Evolutionary conservation across 2,797 vertebrate species (phyloP), one percentile per base, ranked within the genome.

Genomic region (Tangara arthus): DNA sequence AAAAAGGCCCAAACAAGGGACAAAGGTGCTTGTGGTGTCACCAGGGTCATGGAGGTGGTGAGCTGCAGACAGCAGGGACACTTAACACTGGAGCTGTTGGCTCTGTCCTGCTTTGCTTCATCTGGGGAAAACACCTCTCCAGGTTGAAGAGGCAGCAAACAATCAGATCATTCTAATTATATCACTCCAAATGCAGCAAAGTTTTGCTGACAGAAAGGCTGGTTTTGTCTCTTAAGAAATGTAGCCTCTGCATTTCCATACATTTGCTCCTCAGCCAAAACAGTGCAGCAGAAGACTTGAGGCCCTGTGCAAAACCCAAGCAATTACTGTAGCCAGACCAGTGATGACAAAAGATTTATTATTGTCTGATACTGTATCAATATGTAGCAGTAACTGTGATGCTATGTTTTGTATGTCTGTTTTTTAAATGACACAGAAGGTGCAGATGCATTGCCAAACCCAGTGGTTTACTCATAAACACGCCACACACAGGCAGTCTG

Each of bases 361-460:
- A 39, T 37, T 94, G 79, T 79, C 93, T 11, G 82, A 92, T 92
- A 87, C 89, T 86, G 72, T 84, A 94, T 92, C 89, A 84, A 80
- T 89, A 92, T 87, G 87, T 88, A 95, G 96, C 95, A 97, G 95
- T 96, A 96, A 95, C 82, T 77, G 84, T 60, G 80, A 86, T 17
- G 64, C 68, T 91, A 11, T 82, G 89, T 94, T 93, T 92, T 66
- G 18, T 89, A 83, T 8, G 47, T 59, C 75, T 77, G 68, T 89
- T 92, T 82, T 80, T 87, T 70, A 75, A 68, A 72, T 44, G 9
- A 39, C 20, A 1, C 27, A 1, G 60, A 19, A 1, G 3, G 5
- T 23, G 64, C 11, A 11, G 68, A 66, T 6, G 3, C 11, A 0
- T 42, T 90, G 87, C 93, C 92, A 78, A 52, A 42, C 75, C 34